A percentile compares a stretch with the other conserved stretches of the same genome.
phyloP scores from a whole-genome alignment of 2,797 vertebrate species.

The Cynopterus sphinx region DNA sequence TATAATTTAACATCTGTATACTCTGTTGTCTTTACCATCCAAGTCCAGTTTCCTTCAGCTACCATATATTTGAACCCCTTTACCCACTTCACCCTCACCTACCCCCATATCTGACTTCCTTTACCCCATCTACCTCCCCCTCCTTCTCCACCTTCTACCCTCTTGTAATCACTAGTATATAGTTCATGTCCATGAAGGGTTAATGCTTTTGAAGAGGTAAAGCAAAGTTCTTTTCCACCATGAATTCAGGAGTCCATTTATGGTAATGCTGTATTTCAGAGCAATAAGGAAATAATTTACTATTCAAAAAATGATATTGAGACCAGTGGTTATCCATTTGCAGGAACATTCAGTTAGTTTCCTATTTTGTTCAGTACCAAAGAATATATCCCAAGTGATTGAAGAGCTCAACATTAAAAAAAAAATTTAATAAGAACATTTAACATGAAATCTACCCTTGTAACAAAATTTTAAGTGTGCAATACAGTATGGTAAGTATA shows the following conservation, averaged over 20 bases:
- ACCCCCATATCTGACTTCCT: too few relatives aligned
- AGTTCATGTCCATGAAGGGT: background rate
- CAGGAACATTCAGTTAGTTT: constrained; percentile 42
- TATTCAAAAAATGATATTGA: constrained; percentile 21
- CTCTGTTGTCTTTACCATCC: too few relatives aligned
- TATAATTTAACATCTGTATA: too few relatives aligned
- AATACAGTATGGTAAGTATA: background rate
- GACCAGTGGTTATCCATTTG: constrained; percentile 26
- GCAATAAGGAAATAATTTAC: background rate
- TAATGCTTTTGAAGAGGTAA: background rate
- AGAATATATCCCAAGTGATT: background rate
- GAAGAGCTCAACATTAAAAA: background rate
- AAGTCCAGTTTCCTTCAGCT: too few relatives aligned
- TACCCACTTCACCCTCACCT: too few relatives aligned
- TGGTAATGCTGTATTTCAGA: constrained; percentile 23
- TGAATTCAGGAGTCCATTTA: background rate
- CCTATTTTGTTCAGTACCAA: background rate
- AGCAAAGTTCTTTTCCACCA: background rate
- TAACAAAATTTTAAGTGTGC: background rate
- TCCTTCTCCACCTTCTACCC: too few relatives aligned
- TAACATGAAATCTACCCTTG: background rate
- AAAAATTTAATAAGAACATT: background rate
- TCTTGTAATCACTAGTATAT: too few relatives aligned
- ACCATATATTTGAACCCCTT: too few relatives aligned
- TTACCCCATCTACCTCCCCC: too few relatives aligned